Percentiles rank a stretch among this genome's conserved stretches.
Evolutionary conservation across 37 sponge, comb jelly and placozoan species (phyloP).

Genomic region (Amphimedon queenslandica): DNA sequence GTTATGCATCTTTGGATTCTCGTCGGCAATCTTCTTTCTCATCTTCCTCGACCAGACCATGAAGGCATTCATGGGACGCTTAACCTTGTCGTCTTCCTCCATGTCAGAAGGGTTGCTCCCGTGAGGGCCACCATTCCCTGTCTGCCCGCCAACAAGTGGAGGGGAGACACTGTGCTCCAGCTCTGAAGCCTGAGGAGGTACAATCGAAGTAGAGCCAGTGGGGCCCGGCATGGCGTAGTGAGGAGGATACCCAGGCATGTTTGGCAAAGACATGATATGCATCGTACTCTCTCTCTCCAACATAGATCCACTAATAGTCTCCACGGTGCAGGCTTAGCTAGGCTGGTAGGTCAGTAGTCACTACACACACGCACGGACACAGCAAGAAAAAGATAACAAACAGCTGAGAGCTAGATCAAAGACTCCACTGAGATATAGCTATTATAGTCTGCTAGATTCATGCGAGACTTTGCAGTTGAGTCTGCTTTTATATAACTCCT

Average conservation of each 20-base stretch:
- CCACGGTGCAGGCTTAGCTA: no score
- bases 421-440: no score
- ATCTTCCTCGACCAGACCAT: conserved; percentile 99
- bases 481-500: no score
- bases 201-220: conserved; percentile 4
- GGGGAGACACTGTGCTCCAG: conserved; percentile 9
- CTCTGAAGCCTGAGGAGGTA: conserved; percentile 9
- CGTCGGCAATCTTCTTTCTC: conserved; percentile 97
- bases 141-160: conserved; percentile 21
- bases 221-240: conserved; percentile 14
- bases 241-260: conserved; percentile 21
- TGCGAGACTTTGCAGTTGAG: no score
- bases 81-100: conserved; percentile 90
- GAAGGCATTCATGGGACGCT: conserved; percentile 99
- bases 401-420: no score
- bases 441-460: no score
- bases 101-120: conserved; percentile 60
- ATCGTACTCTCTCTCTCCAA: no score
- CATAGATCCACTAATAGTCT: no score
- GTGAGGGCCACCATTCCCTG: no score
- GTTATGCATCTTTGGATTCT: conserved; percentile 99
- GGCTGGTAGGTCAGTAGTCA: no score
- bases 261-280: conserved; percentile 52
- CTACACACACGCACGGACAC: no score
- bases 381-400: no score